phyloP scores from a whole-genome alignment of 2,797 vertebrate genomes.

The Octomys mimax region DNA sequence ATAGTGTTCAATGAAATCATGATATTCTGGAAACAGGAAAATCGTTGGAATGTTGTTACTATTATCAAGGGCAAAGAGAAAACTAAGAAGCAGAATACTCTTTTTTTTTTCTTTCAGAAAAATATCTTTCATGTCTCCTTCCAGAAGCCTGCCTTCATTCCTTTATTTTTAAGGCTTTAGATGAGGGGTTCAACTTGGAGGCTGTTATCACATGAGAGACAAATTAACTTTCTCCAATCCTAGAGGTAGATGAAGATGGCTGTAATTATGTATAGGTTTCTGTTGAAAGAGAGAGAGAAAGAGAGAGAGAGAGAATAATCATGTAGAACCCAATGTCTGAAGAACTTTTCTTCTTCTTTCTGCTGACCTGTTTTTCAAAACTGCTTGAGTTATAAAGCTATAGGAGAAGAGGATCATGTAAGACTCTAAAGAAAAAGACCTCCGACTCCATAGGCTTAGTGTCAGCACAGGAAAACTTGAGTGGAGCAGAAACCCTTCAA shows the following conservation, averaged over 20 bases:
- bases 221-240: constrained; percentile 47
- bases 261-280: constrained; percentile 51
- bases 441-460: constrained; percentile 31
- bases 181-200: background rate
- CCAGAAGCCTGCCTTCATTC: constrained; percentile 55
- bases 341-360: constrained; percentile 38
- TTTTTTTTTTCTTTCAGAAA: background rate
- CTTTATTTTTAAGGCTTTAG: constrained; percentile 25
- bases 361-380: constrained; percentile 46
- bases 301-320: constrained; percentile 49
- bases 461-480: constrained; percentile 55
- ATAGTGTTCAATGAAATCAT: background rate
- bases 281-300: too few relatives aligned
- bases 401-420: constrained; percentile 62
- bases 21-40: background rate
- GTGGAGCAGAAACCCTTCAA: constrained; percentile 39
- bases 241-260: constrained; percentile 22
- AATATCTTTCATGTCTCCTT: background rate
- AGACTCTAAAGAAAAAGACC: constrained; percentile 45
- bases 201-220: constrained; percentile 58
- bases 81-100: background rate
- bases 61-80: background rate
- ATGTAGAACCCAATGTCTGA: constrained; percentile 44
- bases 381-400: constrained; percentile 38
- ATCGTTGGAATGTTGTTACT: background rate